Conservation (phyloP, 2,797 vertebrate genomes). For the Allobates femoralis region DNA sequence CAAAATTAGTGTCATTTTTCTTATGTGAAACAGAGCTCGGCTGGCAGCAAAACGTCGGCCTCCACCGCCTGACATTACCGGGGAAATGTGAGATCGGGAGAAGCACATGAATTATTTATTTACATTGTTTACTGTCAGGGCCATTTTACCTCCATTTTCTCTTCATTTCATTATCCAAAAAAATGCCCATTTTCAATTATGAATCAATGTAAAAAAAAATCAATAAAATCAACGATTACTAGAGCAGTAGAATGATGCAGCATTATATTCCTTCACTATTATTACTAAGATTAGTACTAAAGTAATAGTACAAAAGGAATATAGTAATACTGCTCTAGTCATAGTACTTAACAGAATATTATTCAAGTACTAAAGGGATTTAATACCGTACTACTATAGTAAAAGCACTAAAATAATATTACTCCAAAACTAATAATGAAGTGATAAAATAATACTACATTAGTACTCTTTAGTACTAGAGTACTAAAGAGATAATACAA, state of each 20-base stretch:
- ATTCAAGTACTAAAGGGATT: no score
- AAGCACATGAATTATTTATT: constrained; percentile 39
- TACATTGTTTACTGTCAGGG: constrained; percentile 36
- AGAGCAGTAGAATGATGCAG: background rate
- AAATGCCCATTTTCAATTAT: background rate
- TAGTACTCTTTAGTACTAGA: no score
- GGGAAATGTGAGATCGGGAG: constrained; percentile 38
- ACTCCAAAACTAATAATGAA: no score
- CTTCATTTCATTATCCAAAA: background rate
- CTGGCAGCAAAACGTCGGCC: constrained; percentile 22
- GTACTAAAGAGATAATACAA: no score
- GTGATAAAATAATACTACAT: no score
- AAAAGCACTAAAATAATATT: no score
- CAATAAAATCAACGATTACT: background rate
- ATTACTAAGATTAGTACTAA: background rate
- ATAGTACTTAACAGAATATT: no score
- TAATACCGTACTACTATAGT: no score
- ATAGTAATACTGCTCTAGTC: no score
- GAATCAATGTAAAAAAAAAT: background rate
- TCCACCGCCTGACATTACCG: constrained; percentile 21
- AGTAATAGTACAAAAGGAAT: no score
- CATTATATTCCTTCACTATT: background rate
- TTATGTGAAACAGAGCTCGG: constrained; percentile 28
- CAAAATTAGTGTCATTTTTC: constrained; percentile 33
- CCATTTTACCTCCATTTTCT: background rate